These are phyloP conservation scores for Aurelia coerulea DNA, from an alignment of 30 jellyfish, hydroid and myxozoan species.

Conservation along the genomic window DNA sequence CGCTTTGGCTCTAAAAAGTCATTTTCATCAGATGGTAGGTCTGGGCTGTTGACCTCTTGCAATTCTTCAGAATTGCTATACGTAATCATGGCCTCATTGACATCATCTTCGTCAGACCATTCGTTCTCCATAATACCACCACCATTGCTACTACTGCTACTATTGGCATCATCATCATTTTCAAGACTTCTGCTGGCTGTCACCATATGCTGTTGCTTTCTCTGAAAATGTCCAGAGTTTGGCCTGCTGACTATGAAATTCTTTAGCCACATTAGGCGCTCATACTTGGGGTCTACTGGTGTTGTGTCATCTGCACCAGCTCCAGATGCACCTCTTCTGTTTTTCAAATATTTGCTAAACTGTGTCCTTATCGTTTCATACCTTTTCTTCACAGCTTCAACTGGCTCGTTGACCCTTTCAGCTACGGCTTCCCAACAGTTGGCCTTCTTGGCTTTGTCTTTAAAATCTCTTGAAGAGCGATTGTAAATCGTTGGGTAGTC, in stretches of 20 bases:
- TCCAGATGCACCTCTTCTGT: constrained; percentile 48
- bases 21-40: too few relatives aligned
- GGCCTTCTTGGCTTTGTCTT: constrained; percentile 10
- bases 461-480: constrained; percentile 24
- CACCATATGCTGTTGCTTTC: too few relatives aligned
- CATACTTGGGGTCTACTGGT: constrained; percentile 15
- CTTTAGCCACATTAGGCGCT: constrained; percentile 42
- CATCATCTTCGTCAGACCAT: too few relatives aligned
- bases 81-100: too few relatives aligned
- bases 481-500: constrained; percentile 27
- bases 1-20: too few relatives aligned
- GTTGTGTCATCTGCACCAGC: constrained; percentile 35
- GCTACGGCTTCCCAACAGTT: constrained; percentile 29
- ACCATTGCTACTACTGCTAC: too few relatives aligned
- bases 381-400: constrained; percentile 23
- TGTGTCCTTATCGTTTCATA: constrained; percentile 38
- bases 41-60: too few relatives aligned
- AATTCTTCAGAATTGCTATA: too few relatives aligned
- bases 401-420: not conserved
- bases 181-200: too few relatives aligned
- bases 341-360: constrained; percentile 44
- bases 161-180: too few relatives aligned
- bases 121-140: too few relatives aligned
- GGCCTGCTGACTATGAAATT: not conserved
- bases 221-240: too few relatives aligned